Evolutionary conservation across 2,888 invertebrate genomes (phyloP).

Genomic region (Busseola fusca): DNA sequence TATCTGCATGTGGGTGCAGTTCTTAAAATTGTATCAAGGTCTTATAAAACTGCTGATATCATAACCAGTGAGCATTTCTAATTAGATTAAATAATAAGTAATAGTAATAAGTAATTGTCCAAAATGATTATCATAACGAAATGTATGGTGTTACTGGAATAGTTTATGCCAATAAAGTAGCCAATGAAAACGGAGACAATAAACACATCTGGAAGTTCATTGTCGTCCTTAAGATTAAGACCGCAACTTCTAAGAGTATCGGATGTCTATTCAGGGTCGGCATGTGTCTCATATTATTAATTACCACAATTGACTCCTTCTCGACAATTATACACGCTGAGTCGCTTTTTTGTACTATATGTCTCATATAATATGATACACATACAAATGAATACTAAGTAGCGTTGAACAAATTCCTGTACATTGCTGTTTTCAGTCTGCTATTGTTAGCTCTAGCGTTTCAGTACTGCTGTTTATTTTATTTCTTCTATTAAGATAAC

Average conservation of each 20-base stretch:
- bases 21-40: conserved; percentile 22
- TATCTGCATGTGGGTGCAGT: conserved; percentile 16
- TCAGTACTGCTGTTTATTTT: conserved; percentile 8
- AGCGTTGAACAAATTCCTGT: conserved; percentile 22
- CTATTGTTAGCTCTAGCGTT: conserved; percentile 1
- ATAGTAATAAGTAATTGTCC: not conserved
- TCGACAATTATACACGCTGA: conserved; percentile 58
- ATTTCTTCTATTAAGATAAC: conserved; percentile 19
- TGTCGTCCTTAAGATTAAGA: conserved; percentile 53
- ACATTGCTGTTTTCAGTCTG: conserved; percentile 8
- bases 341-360: conserved; percentile 46
- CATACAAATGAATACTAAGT: conserved; percentile 17
- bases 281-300: conserved; percentile 63
- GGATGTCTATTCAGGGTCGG: conserved; percentile 66
- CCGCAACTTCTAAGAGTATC: conserved; percentile 64
- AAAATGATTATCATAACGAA: not conserved
- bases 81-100: not conserved
- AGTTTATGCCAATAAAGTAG: conserved; percentile 3
- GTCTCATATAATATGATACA: conserved; percentile 19
- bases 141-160: not conserved
- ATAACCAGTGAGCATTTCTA: not conserved
- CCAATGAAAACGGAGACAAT: conserved; percentile 23
- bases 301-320: conserved; percentile 66
- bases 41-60: conserved; percentile 7
- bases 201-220: conserved; percentile 43